phyloP scores from a whole-genome alignment of 2,113 vertebrate genomes.

The Aegotheles bennettii region DNA sequence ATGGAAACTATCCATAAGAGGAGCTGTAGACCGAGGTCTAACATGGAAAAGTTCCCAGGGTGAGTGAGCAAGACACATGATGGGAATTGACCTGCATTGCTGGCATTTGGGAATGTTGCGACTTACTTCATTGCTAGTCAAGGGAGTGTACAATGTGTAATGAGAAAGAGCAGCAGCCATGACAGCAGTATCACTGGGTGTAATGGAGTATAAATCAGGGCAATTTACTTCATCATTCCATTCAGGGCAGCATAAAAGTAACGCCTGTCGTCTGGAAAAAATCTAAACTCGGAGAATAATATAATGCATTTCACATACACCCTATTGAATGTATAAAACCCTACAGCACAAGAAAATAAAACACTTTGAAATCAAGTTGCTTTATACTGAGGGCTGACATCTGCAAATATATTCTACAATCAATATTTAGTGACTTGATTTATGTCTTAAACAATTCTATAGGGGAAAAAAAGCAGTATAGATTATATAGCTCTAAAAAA shows the following conservation, averaged over 20 bases:
- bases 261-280: conserved; percentile 44
- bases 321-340: background rate
- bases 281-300: conserved; percentile 7
- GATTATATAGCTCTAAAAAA: background rate
- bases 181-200: conserved; percentile 1
- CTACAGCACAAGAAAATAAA: conserved; percentile 7
- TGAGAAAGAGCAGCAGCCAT: conserved; percentile 38
- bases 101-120: background rate
- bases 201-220: conserved; percentile 39
- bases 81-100: background rate
- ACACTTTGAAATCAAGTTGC: background rate
- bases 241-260: conserved; percentile 53
- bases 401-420: conserved; percentile 24
- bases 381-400: background rate
- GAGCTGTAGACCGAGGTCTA: background rate
- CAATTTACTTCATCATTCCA: background rate
- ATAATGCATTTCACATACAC: conserved; percentile 1
- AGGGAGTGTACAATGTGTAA: background rate
- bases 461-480: background rate
- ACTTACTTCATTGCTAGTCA: background rate
- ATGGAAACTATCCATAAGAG: conserved; percentile 28
- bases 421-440: conserved; percentile 15
- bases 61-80: background rate
- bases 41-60: conserved; percentile 53
- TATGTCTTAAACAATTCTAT: background rate